These are phyloP conservation scores for Cephus rjabovi DNA, from an alignment of 2,888 invertebrate genomes.

Conservation along the genomic window DNA sequence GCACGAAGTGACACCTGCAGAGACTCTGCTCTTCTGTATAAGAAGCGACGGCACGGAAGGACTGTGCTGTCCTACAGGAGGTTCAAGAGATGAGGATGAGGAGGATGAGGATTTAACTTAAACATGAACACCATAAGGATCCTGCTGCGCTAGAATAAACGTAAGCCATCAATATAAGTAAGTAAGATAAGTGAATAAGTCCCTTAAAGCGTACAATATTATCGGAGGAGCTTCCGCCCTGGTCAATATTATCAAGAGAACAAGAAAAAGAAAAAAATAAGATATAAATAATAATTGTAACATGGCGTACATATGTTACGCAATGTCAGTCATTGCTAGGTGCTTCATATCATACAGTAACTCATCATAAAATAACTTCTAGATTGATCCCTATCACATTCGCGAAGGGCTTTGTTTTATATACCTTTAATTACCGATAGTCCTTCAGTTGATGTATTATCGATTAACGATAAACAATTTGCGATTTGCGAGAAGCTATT, in stretches of 20 bases:
- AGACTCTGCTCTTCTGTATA: slow-evolving; percentile 86
- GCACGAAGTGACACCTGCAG: slow-evolving; percentile 81
- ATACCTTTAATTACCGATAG: not conserved
- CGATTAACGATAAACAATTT: not conserved
- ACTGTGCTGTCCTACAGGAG: slow-evolving; percentile 81
- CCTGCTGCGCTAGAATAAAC: not conserved
- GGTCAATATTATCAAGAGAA: not conserved
- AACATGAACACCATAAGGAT: slow-evolving; percentile 30
- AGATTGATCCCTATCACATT: not conserved
- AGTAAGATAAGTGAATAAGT: not conserved
- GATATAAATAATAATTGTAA: not conserved
- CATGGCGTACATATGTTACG: not conserved
- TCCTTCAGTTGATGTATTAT: not conserved
- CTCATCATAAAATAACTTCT: not conserved
- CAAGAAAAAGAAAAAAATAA: not conserved
- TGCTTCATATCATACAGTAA: not conserved
- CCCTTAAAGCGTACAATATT: not conserved
- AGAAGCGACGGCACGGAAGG: slow-evolving; percentile 86
- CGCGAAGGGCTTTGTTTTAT: not conserved
- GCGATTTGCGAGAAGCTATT: not conserved
- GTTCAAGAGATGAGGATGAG: slow-evolving; percentile 69
- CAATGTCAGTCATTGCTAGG: not conserved
- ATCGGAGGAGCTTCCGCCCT: not conserved
- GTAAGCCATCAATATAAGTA: not conserved
- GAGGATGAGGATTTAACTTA: slow-evolving; percentile 58